Evolutionary conservation across 1,140 invertebrate species (phyloP).

Genomic region (Gonioctena quinquepunctata): DNA sequence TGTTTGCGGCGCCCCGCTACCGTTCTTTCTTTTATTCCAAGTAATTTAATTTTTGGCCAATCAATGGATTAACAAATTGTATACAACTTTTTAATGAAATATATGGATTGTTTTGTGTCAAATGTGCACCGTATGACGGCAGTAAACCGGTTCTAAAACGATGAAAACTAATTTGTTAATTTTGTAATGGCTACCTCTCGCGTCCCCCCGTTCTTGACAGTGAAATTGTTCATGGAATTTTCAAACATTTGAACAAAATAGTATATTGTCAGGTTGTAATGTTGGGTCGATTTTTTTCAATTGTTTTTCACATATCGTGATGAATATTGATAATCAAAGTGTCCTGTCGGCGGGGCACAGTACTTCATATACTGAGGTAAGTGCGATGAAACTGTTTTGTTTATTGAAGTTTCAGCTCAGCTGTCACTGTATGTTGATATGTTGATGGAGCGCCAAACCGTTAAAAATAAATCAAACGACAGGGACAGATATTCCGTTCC

Average conservation of each 20-base stretch:
- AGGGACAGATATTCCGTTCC: no score
- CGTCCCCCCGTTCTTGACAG: slow-evolving; percentile 64
- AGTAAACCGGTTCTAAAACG: not conserved
- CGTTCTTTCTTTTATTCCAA: slow-evolving; percentile 33
- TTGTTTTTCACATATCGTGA: slow-evolving; percentile 48
- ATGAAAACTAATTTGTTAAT: slow-evolving; percentile 27
- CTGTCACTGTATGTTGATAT: no score
- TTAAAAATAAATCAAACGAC: no score
- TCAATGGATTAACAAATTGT: slow-evolving; percentile 28
- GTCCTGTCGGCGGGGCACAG: slow-evolving; percentile 60
- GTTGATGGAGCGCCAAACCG: no score
- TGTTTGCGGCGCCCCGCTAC: slow-evolving; percentile 52
- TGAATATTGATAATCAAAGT: slow-evolving; percentile 61
- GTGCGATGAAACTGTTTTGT: slow-evolving; percentile 27
- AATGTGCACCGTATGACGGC: not conserved
- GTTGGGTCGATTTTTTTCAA: slow-evolving; percentile 53
- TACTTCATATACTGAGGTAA: slow-evolving; percentile 60
- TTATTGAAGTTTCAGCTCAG: not conserved
- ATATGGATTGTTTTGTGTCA: not conserved
- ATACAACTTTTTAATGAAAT: slow-evolving; percentile 11
- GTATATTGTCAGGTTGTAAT: not conserved
- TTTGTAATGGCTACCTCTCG: slow-evolving; percentile 66
- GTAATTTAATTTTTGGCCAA: slow-evolving; percentile 31
- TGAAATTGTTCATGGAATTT: slow-evolving; percentile 58
- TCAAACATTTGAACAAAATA: slow-evolving; percentile 28